Base-by-base conservation (phyloP, 2,113 vertebrate species). In the Onychorhynchus coronatus region DNA sequence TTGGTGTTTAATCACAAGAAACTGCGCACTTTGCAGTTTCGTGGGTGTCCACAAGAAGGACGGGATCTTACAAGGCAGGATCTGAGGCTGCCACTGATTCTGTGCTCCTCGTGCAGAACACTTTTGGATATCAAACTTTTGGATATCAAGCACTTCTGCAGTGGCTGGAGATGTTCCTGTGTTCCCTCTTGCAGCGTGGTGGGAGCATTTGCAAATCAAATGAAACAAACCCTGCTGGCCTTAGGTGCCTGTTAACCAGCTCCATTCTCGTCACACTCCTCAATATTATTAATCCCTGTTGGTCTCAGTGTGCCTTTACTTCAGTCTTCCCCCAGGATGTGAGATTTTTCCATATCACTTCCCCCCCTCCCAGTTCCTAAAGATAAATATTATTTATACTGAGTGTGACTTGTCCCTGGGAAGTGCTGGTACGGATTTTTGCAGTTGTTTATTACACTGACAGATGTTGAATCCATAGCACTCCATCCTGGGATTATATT, bases 131-230 rank as follows among this genome's bases (percentile, higher is more conserved):
- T 18, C 53, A 33, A 58, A 58, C 33, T 62, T 9, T 22, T 28
- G 10, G 18, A 0, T 65, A 2, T 22, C 50, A 28, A 30, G 14
- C 21, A 4, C 52, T n/a, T 41, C 28, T 14, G 20, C 17, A 5
- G 9, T 0, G 0, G 24, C 21, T 88, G 52, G 31, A 62, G 31
- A 18, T 11, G 7, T 37, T 68, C 19, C 37, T 2, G 18, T 11
- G 5, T 46, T 76, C 19, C 25, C 4, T 35, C 20, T 4, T 41
- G 1, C 6, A 7, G 59, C 2, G 1, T 18, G 25, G 21, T 17
- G 27, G 49, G 49, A 65, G 22, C 17, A 14, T 46, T 76, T 55
- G 30, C 5, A 11, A 85, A 21, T 5, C 16, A 75, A 56, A 42
- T 12, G 23, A 21, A 50, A 18, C 37, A 21, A 66, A 21, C 30